These are phyloP conservation scores for Piscicola geometra DNA, from an alignment of 2,888 invertebrate species.

Conservation along the genomic window DNA sequence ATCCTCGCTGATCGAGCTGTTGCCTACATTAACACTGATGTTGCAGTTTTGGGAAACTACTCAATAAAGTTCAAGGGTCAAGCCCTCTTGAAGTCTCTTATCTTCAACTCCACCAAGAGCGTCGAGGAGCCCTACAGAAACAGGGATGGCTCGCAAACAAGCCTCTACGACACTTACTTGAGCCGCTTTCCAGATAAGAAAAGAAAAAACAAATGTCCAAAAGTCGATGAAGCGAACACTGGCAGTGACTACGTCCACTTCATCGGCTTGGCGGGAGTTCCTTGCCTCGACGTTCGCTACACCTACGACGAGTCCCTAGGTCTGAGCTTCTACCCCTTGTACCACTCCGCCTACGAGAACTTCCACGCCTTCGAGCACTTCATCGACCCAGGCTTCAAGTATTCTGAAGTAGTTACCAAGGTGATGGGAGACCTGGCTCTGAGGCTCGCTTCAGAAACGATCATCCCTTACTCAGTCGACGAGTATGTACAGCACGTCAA, in stretches of 20 bases:
- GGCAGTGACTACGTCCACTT: conserved; percentile 58
- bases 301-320: conserved; percentile 44
- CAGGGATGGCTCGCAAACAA: conserved; percentile 43
- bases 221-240: conserved; percentile 48
- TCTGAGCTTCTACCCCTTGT: conserved; percentile 52
- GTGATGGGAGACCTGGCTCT: conserved; percentile 14
- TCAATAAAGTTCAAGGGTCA: conserved; percentile 28
- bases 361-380: conserved; percentile 51
- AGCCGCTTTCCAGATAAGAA: conserved; percentile 35
- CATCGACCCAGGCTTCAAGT: conserved; percentile 50
- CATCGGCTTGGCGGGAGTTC: conserved; percentile 56
- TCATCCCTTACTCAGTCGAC: conserved; percentile 22
- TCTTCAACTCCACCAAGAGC: conserved; percentile 54
- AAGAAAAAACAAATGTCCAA: neutral
- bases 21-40: conserved; percentile 51
- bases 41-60: conserved; percentile 48
- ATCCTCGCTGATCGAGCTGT: conserved; percentile 45
- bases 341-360: conserved; percentile 56
- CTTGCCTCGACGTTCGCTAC: conserved; percentile 56
- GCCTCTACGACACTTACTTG: conserved; percentile 52
- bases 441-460: conserved; percentile 6
- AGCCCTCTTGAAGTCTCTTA: conserved; percentile 22
- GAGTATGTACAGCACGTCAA: conserved; percentile 8
- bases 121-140: conserved; percentile 47
- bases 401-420: neutral